Conservation (phyloP, 2,888 invertebrate species). For the Eupithecia subumbrata region DNA sequence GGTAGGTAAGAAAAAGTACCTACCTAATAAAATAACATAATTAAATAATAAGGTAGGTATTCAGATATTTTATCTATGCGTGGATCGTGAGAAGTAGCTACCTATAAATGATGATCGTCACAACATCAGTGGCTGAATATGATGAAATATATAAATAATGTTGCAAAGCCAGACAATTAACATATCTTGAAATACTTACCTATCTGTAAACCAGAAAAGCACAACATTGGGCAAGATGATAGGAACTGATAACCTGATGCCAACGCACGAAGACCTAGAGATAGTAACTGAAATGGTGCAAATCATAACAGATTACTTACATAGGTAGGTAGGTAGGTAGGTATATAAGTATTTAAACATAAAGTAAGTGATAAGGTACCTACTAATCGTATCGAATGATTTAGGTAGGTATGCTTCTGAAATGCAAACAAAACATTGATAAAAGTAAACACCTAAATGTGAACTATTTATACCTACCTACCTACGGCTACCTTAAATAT, state of each 20-base stretch:
- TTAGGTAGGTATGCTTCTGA: neutral
- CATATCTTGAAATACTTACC: conserved; percentile 16
- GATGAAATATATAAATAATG: conserved; percentile 23
- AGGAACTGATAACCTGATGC: conserved; percentile 59
- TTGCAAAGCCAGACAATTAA: conserved; percentile 10
- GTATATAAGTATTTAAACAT: neutral
- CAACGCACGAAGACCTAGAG: conserved; percentile 48
- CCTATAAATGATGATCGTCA: neutral
- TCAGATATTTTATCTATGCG: neutral
- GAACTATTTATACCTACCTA: neutral
- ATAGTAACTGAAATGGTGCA: conserved; percentile 47
- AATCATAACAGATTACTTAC: conserved; percentile 37
- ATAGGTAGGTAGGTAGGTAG: neutral
- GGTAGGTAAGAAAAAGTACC: no score
- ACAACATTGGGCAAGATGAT: conserved; percentile 43
- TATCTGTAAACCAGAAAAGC: conserved; percentile 20
- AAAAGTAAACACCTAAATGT: neutral
- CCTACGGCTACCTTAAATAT: no score
- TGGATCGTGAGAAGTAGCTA: neutral
- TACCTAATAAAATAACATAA: no score
- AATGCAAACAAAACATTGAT: neutral
- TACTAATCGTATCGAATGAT: neutral
- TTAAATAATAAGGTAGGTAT: neutral
- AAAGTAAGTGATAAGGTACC: neutral
- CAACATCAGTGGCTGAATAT: neutral